phyloP scores from a whole-genome alignment of 1,140 invertebrate species.

The Trinorchestia longiramus region DNA sequence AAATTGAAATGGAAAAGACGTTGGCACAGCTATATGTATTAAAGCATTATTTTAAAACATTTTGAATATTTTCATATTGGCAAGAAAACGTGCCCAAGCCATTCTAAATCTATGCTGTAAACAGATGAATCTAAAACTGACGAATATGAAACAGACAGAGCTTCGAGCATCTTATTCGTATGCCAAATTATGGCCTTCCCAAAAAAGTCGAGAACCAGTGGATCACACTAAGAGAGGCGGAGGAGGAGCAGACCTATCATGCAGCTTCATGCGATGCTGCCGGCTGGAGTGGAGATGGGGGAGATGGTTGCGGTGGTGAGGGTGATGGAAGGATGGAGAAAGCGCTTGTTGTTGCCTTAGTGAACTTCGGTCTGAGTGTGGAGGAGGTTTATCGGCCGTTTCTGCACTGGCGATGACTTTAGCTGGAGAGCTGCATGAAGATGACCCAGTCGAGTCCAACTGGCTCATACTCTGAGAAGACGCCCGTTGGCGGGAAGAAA shows the following conservation, averaged over 20 bases:
- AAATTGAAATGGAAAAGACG: not conserved
- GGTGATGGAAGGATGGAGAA: constrained; percentile 57
- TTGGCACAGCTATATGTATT: not conserved
- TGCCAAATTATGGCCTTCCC: not conserved
- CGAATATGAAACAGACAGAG: not conserved
- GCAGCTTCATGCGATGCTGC: constrained; percentile 65
- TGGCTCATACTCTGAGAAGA: constrained; percentile 70
- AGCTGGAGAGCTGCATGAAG: constrained; percentile 56
- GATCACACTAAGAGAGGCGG: constrained; percentile 16
- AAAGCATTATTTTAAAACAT: not conserved
- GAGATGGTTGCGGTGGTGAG: constrained; percentile 63
- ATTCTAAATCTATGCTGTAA: not conserved
- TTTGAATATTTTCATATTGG: not conserved
- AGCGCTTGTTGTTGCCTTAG: constrained; percentile 43
- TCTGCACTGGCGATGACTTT: constrained; percentile 21
- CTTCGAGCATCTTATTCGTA: not conserved
- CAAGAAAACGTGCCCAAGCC: not conserved
- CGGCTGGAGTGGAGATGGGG: constrained; percentile 63
- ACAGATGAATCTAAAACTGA: not conserved
- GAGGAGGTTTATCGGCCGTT: constrained; percentile 9
- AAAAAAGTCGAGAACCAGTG: not conserved
- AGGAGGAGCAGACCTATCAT: constrained; percentile 46
- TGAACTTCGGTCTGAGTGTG: constrained; percentile 38
- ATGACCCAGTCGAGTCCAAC: constrained; percentile 62
- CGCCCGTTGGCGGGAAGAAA: constrained; percentile 70